Evolutionary conservation across 1,140 invertebrate genomes (phyloP), one percentile per base, ranked within the genome.

Genomic region (Drosophila sulfurigaster): DNA sequence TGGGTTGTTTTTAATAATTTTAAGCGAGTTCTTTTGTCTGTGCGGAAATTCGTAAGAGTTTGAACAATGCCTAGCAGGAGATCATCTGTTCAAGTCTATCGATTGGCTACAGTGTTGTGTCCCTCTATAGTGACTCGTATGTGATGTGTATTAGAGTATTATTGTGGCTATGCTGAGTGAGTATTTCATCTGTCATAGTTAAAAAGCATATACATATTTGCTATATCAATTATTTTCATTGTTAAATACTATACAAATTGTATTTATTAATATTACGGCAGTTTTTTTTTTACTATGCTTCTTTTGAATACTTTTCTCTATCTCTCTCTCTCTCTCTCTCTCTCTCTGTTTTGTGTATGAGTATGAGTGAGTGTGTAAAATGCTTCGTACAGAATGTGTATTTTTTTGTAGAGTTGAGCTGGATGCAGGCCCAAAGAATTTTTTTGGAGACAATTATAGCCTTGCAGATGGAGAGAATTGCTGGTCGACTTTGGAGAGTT

Each of bases 251-350:
- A 74, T 85, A 83, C 65, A 85, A 65, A 78, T 63, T 64, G 16
- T 67, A 64, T 49, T 30, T 65, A 68, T 79, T 66, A 86, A 81
- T 81, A 86, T 81, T 81, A 86, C 82, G 82, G 82, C 82, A 86
- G 82, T 85, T 85, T 62, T 79, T 62, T 16, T 62, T 62, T 81
- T 66, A 57, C 78, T 81, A 85, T 78, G 62, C 62, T 56, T 25
- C 20, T 75, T 81, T 59, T 15, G 51, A 51, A 46, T 38, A 45
- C 16, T 51, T 62, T 45, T 13, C 32, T 56, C 43, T 52, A 32
- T 69, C 13, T 62, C 38, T 68, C 38, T 49, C 3, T 68, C 38
- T 49, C 3, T 13, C 32, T 56, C 43, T 52, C 3, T 38, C 7
- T 48, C 25, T 68, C 10, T 62, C 38, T 67, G 43, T 54, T 3